Base-by-base conservation (phyloP, 2,797 vertebrate species). In the Karalla daura region DNA sequence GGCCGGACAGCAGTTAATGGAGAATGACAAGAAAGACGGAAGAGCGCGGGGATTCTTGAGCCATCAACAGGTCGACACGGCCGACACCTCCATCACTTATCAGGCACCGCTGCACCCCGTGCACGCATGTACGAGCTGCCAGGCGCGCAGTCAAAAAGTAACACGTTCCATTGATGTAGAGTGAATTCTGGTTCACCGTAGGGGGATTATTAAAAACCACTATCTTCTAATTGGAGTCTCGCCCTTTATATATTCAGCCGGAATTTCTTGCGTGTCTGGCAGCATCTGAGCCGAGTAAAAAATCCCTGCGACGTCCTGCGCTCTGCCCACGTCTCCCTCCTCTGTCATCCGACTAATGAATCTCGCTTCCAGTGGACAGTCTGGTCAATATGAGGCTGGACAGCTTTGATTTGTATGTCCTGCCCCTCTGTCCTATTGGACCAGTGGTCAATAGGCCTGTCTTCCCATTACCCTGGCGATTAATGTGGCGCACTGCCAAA, bases 351-450 rank as follows among this genome's bases (percentile, higher is more conserved):
- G 17, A 56, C 63, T 44, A 68, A 87, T 90, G 70, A 89, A 88
- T 91, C 84, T 79, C 2, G 12, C 66, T 49, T 70, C 36, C 55
- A 53, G 79, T 72, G 76, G 83, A 89, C 87, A 85, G 68, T 58
- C 49, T 47, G 74, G 87, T 90, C 90, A 88, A 91, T 91, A 88
- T 58, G 60, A 77, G 70, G 63, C 83, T 3, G 63, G 80, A 53
- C 74, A 63, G 58, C 73, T 86, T 87, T 90, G 89, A 91, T 91
- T 91, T 89, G 89, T 90, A 62, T 61, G 76, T 83, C 79, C 80
- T 84, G 81, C 74, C 63, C 70, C 53, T 78, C 81, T 83, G 80
- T 88, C 82, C 74, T 84, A 63, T 85, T 59, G 78, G 82, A 76
- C 80, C 43, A 14, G 66, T 62, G 83, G 81, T 92, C 90, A 91